A percentile compares a stretch with the other conserved stretches of the same genome.
Conservation (phyloP, 1,140 invertebrate species). For the Drosophila sp. region DNA sequence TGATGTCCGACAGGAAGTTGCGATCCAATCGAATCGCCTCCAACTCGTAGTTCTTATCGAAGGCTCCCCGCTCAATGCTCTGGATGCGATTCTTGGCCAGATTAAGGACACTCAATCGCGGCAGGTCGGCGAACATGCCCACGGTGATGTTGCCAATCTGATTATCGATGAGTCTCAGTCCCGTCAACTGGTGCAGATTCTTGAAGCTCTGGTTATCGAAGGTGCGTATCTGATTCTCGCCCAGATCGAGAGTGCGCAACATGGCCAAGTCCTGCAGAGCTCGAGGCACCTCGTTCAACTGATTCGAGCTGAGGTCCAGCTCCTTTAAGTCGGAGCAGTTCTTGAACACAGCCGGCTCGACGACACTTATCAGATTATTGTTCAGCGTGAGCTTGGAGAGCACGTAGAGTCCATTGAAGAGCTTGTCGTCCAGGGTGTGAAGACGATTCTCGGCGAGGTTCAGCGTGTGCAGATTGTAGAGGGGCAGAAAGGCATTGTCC, state of each 20-base stretch:
- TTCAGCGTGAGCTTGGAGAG: slow-evolving; percentile 93
- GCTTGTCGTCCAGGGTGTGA: slow-evolving; percentile 90
- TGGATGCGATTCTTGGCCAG: slow-evolving; percentile 94
- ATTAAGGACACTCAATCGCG: slow-evolving; percentile 93
- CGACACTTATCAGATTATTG: slow-evolving; percentile 92
- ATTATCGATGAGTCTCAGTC: slow-evolving; percentile 93
- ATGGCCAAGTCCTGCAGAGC: slow-evolving; percentile 92
- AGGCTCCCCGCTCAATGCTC: slow-evolving; percentile 92
- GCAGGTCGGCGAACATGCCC: slow-evolving; percentile 94
- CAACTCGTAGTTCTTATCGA: slow-evolving; percentile 91
- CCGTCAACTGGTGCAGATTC: slow-evolving; percentile 93
- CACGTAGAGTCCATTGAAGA: slow-evolving; percentile 94
- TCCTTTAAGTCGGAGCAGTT: slow-evolving; percentile 96
- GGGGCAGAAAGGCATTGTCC: slow-evolving; percentile 93
- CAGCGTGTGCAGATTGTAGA: slow-evolving; percentile 94
- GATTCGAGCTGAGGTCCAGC: slow-evolving; percentile 94
- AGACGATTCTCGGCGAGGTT: slow-evolving; percentile 94
- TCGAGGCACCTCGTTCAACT: slow-evolving; percentile 91
- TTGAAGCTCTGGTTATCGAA: slow-evolving; percentile 93
- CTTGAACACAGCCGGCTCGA: slow-evolving; percentile 93
- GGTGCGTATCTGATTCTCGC: slow-evolving; percentile 92
- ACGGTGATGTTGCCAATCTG: slow-evolving; percentile 93
- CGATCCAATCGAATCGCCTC: slow-evolving; percentile 94
- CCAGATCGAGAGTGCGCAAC: slow-evolving; percentile 93
- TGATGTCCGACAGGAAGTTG: slow-evolving; percentile 94